A percentile compares a stretch with the other conserved stretches of the same genome.
Conservation (phyloP, 2,113 vertebrate species). For the Phaethon lepturus region DNA sequence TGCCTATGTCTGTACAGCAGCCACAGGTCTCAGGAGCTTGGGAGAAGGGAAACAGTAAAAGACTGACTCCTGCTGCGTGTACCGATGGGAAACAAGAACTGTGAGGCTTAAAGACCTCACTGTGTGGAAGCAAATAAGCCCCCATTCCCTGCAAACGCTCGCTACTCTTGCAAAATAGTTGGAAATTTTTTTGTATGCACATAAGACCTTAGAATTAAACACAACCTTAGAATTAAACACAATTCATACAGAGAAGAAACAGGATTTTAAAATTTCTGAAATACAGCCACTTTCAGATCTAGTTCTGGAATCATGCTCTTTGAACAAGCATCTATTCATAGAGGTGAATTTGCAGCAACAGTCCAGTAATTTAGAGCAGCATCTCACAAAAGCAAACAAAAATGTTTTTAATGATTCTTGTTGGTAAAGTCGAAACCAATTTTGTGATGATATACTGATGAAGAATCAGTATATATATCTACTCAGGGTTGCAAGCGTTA, state of each 20-base stretch:
- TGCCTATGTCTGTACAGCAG: neutral
- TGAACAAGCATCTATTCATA: accelerated
- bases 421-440: neutral
- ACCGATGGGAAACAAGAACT: accelerated
- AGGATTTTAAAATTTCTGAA: neutral
- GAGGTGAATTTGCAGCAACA: neutral
- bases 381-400: neutral
- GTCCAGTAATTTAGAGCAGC: neutral
- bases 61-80: neutral
- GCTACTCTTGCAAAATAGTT: neutral
- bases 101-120: neutral
- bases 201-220: neutral
- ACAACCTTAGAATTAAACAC: neutral
- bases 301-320: neutral
- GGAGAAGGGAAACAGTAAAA: neutral
- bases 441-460: neutral
- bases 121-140: neutral
- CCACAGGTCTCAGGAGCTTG: neutral
- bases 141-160: accelerated
- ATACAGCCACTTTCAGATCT: neutral
- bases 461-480: neutral
- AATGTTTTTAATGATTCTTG: neutral
- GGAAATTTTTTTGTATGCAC: neutral
- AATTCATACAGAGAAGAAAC: neutral
- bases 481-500: neutral